Evolutionary conservation across 2,888 invertebrate genomes (phyloP), one percentile per base, ranked within the genome.

Genomic region (Caenorhabditis becei): DNA sequence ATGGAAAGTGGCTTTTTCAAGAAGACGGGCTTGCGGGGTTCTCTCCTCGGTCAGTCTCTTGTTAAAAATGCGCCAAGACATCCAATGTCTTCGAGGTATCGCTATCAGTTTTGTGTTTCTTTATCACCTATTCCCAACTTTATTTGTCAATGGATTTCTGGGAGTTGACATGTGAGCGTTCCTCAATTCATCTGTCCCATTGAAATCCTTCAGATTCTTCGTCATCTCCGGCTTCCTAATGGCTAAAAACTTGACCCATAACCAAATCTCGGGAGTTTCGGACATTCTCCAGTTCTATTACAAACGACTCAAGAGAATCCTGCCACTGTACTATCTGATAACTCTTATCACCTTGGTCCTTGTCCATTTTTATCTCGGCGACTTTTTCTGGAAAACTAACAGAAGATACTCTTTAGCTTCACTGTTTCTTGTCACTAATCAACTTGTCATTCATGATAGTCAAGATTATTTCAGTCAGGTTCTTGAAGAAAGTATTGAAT

Each of bases 401-500:
- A 14, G 54, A 58, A 62, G 80, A 47, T 80, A 80, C 35, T 69
- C 77, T 1, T 26, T 80, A 20, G 63, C 80, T 4, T 80, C 80
- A 0, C 37, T 80, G 49, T 71, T 77, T 54, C 26, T 80, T 0
- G 63, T 77, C 23, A 80, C 80, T 8, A 80, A 80, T 62, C 81
- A 82, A 59, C 59, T 82, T 0, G 74, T 77, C 23, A 82, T 82
- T 53, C 81, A 82, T 49, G 81, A 82, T 24, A 82, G 81, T 69
- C 67, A 61, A 2, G 77, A 80, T 26, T 80, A 80, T 56, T 80
- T 80, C 44, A 65, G 32, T 32, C 32, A 7, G 10, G 32, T 32
- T 7, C 4, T 32, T 7, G 32, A 32, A 32, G 32, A 32, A 4
- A 10, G 32, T 32, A 32, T 4, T 7, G 5, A 32, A 32, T 32